Evolutionary conservation across 2,888 invertebrate species (phyloP).

Genomic region (Orthosia cruda): DNA sequence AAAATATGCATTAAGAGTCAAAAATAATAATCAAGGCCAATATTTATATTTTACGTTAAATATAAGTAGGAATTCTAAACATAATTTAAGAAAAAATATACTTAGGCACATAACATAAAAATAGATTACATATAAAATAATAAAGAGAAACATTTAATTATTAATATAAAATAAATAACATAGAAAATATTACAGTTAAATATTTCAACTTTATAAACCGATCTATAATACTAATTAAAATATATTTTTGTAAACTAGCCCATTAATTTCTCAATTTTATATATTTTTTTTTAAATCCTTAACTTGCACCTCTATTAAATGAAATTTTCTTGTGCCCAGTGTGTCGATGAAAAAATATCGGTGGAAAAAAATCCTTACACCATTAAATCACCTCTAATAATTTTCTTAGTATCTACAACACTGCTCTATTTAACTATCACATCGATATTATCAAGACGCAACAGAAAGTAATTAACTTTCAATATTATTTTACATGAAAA

Average conservation of each 20-base stretch:
- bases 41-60: not conserved
- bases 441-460: not conserved
- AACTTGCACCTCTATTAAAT: not conserved
- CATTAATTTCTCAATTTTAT: too few species aligned
- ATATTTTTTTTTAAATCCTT: too few species aligned
- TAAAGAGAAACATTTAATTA: too few species aligned
- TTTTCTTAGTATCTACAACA: not conserved
- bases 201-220: not conserved
- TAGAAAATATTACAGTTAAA: not conserved
- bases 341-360: not conserved
- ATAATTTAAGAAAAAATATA: too few species aligned
- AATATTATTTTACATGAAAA: constrained; percentile 1
- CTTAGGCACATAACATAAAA: not conserved
- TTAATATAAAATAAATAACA: not conserved
- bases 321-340: not conserved
- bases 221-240: not conserved
- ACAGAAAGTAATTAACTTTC: not conserved
- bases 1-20: not conserved
- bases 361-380: not conserved
- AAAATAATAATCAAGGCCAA: not conserved
- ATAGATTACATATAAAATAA: not conserved
- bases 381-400: not conserved
- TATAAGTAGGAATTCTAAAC: too few species aligned
- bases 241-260: too few species aligned
- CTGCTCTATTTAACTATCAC: not conserved